A percentile compares a stretch with the other conserved stretches of the same genome.
Evolutionary conservation across 2,888 invertebrate species (phyloP).

Genomic region (Glyphotaelius pellucidus): DNA sequence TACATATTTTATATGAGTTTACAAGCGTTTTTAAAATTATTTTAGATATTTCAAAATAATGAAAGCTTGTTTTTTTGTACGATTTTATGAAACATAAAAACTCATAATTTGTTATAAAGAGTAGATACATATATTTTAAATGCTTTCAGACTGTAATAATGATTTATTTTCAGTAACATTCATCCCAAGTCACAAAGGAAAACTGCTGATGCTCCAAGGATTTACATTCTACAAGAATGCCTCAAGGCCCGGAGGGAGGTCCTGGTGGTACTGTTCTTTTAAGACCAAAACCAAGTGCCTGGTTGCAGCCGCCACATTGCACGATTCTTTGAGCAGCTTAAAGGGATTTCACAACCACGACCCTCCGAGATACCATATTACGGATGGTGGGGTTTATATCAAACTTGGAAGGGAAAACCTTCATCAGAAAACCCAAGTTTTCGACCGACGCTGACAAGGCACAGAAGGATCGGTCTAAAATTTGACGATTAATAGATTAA

Average conservation of each 20-base stretch:
- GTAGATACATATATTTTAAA: too few relatives aligned
- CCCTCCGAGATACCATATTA: conserved; percentile 27
- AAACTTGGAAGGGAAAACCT: not conserved
- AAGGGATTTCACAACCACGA: conserved; percentile 65
- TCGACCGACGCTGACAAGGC: too few relatives aligned
- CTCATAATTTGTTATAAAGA: too few relatives aligned
- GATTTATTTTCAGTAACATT: conserved; percentile 70
- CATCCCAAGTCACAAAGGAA: conserved; percentile 75
- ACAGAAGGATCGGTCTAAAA: too few relatives aligned
- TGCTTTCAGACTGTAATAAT: not conserved
- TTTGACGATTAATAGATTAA: too few relatives aligned
- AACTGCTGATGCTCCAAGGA: conserved; percentile 74
- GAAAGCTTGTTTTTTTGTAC: too few relatives aligned
- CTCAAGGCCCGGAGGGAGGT: conserved; percentile 60
- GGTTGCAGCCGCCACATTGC: not conserved
- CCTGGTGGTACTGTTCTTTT: conserved; percentile 53
- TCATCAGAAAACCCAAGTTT: too few relatives aligned
- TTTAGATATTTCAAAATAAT: too few relatives aligned
- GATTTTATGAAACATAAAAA: too few relatives aligned
- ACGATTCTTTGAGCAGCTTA: conserved; percentile 9
- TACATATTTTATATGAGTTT: too few relatives aligned
- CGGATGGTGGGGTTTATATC: conserved; percentile 17
- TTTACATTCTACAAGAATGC: conserved; percentile 73
- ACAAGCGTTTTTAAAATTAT: too few relatives aligned
- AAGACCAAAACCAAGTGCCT: not conserved